These are phyloP conservation scores for Acanthiza pusilla DNA, from an alignment of 2,797 vertebrate species.

Conservation along the genomic window DNA sequence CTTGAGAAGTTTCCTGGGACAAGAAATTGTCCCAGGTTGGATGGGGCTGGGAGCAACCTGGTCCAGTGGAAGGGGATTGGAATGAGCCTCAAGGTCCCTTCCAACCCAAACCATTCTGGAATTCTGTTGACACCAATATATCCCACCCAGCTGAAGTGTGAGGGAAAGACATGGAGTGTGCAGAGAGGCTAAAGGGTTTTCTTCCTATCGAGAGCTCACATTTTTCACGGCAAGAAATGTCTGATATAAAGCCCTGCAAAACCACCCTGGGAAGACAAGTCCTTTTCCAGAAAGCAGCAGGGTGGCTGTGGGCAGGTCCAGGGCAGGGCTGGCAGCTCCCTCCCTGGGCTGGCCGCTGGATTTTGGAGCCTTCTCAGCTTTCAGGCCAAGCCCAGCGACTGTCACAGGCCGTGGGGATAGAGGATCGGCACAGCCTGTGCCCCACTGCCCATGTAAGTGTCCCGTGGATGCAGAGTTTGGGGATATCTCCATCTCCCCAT, in stretches of 20 bases:
- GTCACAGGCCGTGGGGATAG: neutral
- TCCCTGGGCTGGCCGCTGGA: rapidly evolving
- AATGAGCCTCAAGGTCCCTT: neutral
- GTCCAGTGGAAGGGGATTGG: neutral
- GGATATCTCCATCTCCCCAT: rapidly evolving
- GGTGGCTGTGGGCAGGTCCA: neutral
- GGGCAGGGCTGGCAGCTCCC: neutral
- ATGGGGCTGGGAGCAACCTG: neutral
- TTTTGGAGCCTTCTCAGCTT: neutral
- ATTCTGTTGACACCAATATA: neutral
- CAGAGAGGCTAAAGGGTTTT: neutral
- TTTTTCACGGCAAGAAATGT: neutral
- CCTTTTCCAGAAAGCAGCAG: neutral
- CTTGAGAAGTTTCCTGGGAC: neutral
- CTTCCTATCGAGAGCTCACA: rapidly evolving
- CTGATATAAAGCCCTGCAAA: neutral
- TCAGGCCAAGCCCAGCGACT: neutral
- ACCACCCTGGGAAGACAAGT: neutral
- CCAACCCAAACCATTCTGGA: neutral
- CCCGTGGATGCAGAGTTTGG: neutral
- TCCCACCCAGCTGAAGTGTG: neutral
- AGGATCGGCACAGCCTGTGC: neutral
- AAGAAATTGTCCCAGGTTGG: neutral
- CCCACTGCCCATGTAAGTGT: neutral
- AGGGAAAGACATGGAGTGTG: neutral